A percentile compares a stretch with the other conserved stretches of the same genome.
phyloP scores from a whole-genome alignment of 2,113 vertebrate genomes.

The Daphoenositta chrysoptera region DNA sequence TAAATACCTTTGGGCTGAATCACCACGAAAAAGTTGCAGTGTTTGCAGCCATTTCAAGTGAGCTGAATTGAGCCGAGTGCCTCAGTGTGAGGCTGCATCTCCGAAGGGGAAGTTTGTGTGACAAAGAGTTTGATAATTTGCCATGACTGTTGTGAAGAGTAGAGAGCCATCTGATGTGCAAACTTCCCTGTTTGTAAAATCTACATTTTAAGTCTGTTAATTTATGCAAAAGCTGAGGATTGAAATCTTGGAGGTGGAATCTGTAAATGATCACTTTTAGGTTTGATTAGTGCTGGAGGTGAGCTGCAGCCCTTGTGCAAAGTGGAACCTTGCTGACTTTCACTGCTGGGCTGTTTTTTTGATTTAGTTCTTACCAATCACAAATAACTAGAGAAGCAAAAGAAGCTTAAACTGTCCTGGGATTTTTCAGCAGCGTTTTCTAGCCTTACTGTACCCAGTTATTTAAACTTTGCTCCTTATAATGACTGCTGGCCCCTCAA shows the following conservation, averaged over 20 bases:
- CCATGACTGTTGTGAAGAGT: background rate
- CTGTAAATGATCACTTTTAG: background rate
- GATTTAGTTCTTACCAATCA: background rate
- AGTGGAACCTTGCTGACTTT: background rate
- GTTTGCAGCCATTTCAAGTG: background rate
- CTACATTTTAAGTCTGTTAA: background rate
- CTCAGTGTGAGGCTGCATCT: background rate
- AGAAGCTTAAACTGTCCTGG: background rate
- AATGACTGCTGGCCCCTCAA: no score
- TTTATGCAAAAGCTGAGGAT: background rate
- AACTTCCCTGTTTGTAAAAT: background rate
- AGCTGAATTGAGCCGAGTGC: background rate
- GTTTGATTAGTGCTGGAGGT: background rate
- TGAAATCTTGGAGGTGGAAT: background rate
- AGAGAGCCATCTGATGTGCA: fast-evolving
- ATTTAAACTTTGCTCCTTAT: background rate
- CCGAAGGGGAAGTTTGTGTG: background rate
- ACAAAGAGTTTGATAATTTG: background rate
- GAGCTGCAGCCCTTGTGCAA: background rate
- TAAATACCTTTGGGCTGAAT: background rate
- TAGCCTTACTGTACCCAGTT: background rate
- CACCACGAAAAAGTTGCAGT: background rate
- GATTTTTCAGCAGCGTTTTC: background rate
- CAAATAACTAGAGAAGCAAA: background rate
- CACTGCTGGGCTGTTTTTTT: background rate